Evolutionary conservation across 2,797 vertebrate species (phyloP).

Genomic region (Tarsius wallacei): DNA sequence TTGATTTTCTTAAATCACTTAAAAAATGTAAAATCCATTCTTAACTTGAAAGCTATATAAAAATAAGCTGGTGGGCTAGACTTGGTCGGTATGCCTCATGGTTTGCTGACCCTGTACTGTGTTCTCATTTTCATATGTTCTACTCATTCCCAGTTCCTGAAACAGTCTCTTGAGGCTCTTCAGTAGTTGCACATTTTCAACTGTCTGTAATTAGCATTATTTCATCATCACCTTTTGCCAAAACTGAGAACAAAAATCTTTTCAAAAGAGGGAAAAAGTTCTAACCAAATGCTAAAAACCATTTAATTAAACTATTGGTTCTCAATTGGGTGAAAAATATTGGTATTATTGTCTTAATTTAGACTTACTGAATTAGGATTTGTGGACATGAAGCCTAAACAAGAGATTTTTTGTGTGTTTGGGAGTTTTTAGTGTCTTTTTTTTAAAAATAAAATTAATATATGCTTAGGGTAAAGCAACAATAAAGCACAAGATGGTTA

Average conservation of each 20-base stretch:
- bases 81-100: neutral
- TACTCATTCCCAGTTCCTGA: neutral
- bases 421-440: neutral
- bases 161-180: neutral
- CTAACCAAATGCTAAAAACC: neutral
- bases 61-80: neutral
- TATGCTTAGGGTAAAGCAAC: neutral
- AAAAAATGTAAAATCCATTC: neutral
- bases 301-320: neutral
- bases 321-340: neutral
- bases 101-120: neutral
- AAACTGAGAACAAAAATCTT: neutral
- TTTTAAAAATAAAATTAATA: neutral
- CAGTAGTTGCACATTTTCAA: neutral
- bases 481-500: neutral
- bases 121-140: neutral
- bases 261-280: neutral
- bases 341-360: neutral
- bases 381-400: neutral
- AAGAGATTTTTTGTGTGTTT: neutral
- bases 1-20: neutral
- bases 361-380: neutral
- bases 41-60: neutral
- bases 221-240: neutral
- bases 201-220: neutral